Base-by-base conservation (phyloP, 2,888 invertebrate genomes). In the Taenaris catops region DNA sequence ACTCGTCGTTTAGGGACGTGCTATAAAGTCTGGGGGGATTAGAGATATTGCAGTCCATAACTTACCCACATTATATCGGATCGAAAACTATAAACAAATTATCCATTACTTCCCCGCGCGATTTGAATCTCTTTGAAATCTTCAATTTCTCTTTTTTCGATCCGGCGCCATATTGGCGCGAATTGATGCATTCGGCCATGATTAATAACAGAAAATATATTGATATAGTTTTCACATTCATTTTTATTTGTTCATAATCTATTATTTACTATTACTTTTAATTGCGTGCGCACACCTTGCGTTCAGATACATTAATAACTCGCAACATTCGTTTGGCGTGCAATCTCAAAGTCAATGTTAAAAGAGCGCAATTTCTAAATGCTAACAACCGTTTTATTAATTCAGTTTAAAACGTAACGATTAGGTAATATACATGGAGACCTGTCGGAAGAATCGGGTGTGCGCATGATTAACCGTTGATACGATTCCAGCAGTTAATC, bases 71-170 rank as follows among this genome's bases (percentile, higher is more conserved):
- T n/a, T n/a, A n/a, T n/a, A n/a, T n/a, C n/a, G 86, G 75, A 31
- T 87, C 87, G 44, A 80, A 86, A 12, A 87, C 55, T 38, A 72
- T 72, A 46, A 84, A 79, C 40, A 84, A 45, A 45, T 74, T 76
- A 25, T 83, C 83, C 37, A 83, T 62, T 9, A 67, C 53, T 36
- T 78, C 78, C 2, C 55, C 67, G 6, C 68, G 64, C n/a, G 41
- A 44, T 10, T 49, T 48, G 29, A 49, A 46, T 26, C 54, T 58
- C 29, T 58, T 62, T 25, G 38, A 51, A 21, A 44, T 31, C 41
- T 54, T 65, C 20, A 49, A 44, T 0, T 52, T 21, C 28, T 70
- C 67, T 24, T 55, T 68, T 56, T 62, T n/a, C n/a, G n/a, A n/a
- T n/a, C n/a, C n/a, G n/a, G n/a, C n/a, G n/a, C n/a, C n/a, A n/a